phyloP scores from a whole-genome alignment of 2,797 vertebrate genomes.

The Chelidonichthys spinosus region DNA sequence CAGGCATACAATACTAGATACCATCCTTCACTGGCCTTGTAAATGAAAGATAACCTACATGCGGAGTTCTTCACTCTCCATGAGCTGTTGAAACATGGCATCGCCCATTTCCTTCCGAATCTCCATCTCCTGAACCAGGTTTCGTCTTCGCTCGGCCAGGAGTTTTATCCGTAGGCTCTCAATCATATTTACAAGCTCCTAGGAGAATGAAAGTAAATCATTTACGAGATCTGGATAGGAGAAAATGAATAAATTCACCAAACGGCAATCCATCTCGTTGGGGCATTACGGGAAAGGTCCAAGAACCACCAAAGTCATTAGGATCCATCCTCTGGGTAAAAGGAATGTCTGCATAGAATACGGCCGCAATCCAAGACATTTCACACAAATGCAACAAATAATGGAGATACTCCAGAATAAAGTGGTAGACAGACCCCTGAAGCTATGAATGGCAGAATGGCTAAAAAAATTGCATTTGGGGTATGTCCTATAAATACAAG shows the following conservation, averaged over 20 bases:
- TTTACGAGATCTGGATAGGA: neutral
- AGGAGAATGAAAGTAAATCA: neutral
- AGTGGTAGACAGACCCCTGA: neutral
- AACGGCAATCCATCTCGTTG: neutral
- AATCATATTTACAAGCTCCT: constrained; percentile 87
- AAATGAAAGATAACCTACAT: constrained; percentile 67
- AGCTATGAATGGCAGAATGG: neutral
- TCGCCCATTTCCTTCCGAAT: constrained; percentile 95
- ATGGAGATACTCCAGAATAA: no score
- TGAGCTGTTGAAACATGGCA: constrained; percentile 89
- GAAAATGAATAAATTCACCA: neutral
- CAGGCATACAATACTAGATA: neutral
- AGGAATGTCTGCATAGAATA: neutral
- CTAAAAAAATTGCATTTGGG: neutral
- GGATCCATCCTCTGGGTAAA: neutral
- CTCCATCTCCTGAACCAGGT: constrained; percentile 89
- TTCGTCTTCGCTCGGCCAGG: constrained; percentile 84
- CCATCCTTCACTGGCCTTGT: neutral
- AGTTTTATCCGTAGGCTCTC: constrained; percentile 86
- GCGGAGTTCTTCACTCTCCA: constrained; percentile 89
- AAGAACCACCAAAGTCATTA: neutral
- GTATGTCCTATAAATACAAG: neutral
- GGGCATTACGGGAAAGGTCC: neutral
- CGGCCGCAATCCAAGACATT: neutral
- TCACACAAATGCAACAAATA: neutral